Conservation (phyloP, 2,113 vertebrate species). For the Actenoides lindsayi region DNA sequence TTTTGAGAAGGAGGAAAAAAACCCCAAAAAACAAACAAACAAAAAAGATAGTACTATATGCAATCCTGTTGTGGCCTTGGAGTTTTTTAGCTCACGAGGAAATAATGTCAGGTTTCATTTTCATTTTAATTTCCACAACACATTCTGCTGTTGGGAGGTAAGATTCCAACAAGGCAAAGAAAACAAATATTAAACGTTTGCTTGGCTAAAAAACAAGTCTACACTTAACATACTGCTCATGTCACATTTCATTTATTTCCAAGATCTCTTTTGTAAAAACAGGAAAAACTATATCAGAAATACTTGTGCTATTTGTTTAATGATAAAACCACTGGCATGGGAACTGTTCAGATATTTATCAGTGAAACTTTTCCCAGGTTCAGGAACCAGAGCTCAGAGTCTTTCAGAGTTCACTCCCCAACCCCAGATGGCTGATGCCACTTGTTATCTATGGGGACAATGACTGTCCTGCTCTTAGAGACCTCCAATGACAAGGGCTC, state of each 20-base stretch:
- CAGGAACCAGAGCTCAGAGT: not conserved
- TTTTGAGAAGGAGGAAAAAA: not conserved
- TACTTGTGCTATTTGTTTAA: not conserved
- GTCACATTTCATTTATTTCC: not conserved
- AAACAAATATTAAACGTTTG: not conserved
- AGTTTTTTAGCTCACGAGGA: not conserved
- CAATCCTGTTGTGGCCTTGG: not conserved
- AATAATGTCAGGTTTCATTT: not conserved
- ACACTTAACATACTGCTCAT: not conserved
- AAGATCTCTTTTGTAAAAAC: not conserved
- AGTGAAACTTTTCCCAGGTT: not conserved
- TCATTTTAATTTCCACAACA: not conserved
- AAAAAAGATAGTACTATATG: not conserved
- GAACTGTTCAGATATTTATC: not conserved
- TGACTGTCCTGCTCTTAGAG: not conserved
- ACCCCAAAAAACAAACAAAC: too few relatives aligned
- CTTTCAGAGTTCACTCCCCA: not conserved
- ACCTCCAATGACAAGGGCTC: not conserved
- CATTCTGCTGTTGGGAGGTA: not conserved
- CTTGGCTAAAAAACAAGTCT: not conserved
- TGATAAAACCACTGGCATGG: not conserved
- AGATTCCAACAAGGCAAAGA: not conserved
- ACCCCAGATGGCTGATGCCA: not conserved
- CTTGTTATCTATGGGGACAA: accelerated
- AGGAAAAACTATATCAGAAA: not conserved